Base-by-base conservation (phyloP, 2,797 vertebrate genomes). In the Dryobates pubescens region DNA sequence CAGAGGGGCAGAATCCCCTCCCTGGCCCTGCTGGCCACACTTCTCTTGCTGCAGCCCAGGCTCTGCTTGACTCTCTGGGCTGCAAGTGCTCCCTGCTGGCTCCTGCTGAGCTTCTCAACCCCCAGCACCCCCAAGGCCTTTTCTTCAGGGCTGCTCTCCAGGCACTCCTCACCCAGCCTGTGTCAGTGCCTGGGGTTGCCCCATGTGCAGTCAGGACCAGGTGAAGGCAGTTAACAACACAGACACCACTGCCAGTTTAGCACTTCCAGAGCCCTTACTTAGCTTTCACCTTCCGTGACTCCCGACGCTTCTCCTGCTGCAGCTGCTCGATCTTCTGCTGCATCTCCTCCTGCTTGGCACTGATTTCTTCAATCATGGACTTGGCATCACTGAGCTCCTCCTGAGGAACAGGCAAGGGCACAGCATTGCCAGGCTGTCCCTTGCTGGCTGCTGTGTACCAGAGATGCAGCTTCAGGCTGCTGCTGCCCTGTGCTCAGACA, bases 341-440 rank as follows among this genome's bases (percentile, higher is more conserved):
- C 92, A 98, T 98, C 74, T 99, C 99, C 92, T 97, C 98, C 94
- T 99, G 99, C 94, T 98, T 98, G 96, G 97, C 96, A 78, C 98
- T 98, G 51, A 99, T 98, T 62, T 99, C 98, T 92, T 98, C 98
- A 72, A 99, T 98, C 97, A 99, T 99, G 73, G 98, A 98, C 97
- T 99, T 97, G 5, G 98, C 98, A 84, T 98, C 98, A 14, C 97
- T 98, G 94, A 99, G 97, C 94, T 99, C 99, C 97, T 99, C 99
- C 99, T 99, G 84, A 91, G 89, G 86, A 71, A 94, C 49, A 95
- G 76, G 49, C 81, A 93, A 86, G 69, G 53, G 51, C 68, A 76
- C 54, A 82, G 45, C 34, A n/a, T 92, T 88, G 27, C 77, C 53
- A 87, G 63, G 38, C 20, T 92, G 80, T 49, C 64, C 71, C 36